A percentile compares a stretch with the other conserved stretches of the same genome.
phyloP scores from a whole-genome alignment of 2,888 invertebrate species.

The Vannuccia rotundouncinata region DNA sequence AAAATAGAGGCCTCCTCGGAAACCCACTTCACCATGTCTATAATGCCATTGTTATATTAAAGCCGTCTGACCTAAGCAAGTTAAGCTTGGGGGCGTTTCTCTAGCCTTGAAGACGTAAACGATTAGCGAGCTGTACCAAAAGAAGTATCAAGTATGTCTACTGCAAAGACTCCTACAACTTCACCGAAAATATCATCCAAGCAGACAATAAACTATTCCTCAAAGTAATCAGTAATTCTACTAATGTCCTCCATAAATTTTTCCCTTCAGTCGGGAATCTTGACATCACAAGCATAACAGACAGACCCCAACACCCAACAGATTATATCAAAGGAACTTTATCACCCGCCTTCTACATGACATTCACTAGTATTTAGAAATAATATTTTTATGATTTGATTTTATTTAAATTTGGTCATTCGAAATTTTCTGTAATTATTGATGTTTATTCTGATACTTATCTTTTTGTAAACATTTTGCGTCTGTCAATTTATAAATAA shows the following conservation, averaged over 20 bases:
- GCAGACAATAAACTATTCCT: conserved; percentile 5
- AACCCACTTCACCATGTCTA: not conserved
- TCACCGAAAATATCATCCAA: conserved; percentile 8
- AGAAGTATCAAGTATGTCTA: conserved; percentile 9
- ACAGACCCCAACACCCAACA: conserved; percentile 4
- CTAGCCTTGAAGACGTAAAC: not conserved
- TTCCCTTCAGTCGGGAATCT: not conserved
- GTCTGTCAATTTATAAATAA: conserved; percentile 1
- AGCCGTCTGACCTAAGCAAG: not conserved
- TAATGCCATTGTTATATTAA: not conserved
- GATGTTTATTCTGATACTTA: not conserved
- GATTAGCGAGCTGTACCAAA: conserved; percentile 13
- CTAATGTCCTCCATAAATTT: not conserved
- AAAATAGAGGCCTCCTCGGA: not conserved
- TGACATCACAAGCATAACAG: conserved; percentile 15
- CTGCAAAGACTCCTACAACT: conserved; percentile 14
- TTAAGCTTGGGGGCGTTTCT: not conserved
- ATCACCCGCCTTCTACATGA: not conserved
- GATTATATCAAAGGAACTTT: not conserved
- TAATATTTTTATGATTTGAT: not conserved
- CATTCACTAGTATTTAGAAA: not conserved
- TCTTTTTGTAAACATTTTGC: not conserved
- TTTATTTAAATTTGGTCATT: not conserved
- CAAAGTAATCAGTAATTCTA: conserved; percentile 12
- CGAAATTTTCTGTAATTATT: conserved; percentile 4